A percentile compares a stretch with the other conserved stretches of the same genome.
Evolutionary conservation across 2,797 vertebrate species (phyloP).

Genomic region (Mycteria americana): DNA sequence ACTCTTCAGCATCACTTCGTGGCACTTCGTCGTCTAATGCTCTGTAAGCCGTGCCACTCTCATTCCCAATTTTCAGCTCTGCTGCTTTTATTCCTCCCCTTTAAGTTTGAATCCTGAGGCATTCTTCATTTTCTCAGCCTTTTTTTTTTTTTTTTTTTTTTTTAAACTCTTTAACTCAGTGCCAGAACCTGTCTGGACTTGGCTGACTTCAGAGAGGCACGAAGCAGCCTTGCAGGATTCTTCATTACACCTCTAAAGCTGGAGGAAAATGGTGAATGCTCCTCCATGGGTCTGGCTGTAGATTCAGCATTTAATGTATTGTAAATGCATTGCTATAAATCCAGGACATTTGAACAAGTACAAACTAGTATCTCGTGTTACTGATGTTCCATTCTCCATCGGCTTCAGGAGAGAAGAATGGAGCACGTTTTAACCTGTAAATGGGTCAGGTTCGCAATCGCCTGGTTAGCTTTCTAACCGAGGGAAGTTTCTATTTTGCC

Average conservation of each 20-base stretch:
- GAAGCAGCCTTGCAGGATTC: neutral
- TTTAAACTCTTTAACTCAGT: neutral
- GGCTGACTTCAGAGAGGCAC: neutral
- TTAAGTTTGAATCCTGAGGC: neutral
- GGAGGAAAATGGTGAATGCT: neutral
- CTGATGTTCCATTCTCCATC: neutral
- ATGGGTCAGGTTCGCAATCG: rapidly evolving
- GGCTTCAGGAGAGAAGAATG: neutral
- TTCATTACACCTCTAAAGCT: neutral
- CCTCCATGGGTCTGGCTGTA: neutral
- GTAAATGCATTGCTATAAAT: conserved; percentile 23
- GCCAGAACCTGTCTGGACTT: neutral
- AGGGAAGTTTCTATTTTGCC: neutral
- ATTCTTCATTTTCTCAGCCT: neutral
- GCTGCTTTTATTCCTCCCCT: neutral
- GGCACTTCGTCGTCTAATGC: neutral
- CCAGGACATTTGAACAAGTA: neutral
- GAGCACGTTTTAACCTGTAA: neutral
- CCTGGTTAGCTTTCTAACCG: neutral
- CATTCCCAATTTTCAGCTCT: neutral
- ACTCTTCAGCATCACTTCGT: neutral
- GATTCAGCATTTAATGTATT: neutral
- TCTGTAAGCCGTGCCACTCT: neutral
- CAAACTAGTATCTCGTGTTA: neutral
- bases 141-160: neutral